These are phyloP conservation scores for Pithys albifrons DNA, from an alignment of 2,113 vertebrate species.

Conservation along the genomic window DNA sequence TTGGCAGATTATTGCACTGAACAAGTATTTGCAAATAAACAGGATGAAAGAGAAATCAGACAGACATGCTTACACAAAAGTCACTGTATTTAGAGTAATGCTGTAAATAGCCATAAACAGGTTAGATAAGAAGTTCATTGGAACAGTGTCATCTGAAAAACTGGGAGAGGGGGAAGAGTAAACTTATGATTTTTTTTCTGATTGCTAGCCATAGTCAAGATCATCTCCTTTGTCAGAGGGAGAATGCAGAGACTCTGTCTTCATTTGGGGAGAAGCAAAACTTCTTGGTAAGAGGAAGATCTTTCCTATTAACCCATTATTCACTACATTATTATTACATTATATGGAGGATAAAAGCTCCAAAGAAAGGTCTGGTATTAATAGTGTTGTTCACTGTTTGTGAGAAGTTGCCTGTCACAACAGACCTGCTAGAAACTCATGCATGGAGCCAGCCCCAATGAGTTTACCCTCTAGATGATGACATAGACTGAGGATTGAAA, in stretches of 20 bases:
- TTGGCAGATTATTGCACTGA: neutral
- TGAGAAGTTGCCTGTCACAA: neutral
- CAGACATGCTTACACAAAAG: neutral
- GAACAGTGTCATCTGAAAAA: neutral
- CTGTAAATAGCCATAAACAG: neutral
- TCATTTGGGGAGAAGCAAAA: neutral
- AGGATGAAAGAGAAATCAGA: neutral
- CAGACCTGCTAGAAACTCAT: neutral
- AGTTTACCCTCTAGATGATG: neutral
- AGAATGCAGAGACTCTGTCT: neutral
- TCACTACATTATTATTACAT: neutral
- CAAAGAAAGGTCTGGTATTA: neutral
- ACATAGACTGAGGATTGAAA: accelerated
- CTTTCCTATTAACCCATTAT: neutral
- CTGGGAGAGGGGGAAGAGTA: accelerated
- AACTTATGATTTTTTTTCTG: neutral
- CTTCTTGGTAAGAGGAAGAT: neutral
- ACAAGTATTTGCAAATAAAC: neutral
- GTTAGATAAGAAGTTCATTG: neutral
- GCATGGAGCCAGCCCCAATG: neutral
- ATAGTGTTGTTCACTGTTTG: neutral
- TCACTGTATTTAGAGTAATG: neutral
- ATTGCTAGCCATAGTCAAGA: neutral
- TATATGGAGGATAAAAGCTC: neutral
- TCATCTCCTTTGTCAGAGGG: neutral